These are phyloP conservation scores for Mactromeris polynyma DNA, from an alignment of 2,888 invertebrate genomes.

Conservation along the genomic window DNA sequence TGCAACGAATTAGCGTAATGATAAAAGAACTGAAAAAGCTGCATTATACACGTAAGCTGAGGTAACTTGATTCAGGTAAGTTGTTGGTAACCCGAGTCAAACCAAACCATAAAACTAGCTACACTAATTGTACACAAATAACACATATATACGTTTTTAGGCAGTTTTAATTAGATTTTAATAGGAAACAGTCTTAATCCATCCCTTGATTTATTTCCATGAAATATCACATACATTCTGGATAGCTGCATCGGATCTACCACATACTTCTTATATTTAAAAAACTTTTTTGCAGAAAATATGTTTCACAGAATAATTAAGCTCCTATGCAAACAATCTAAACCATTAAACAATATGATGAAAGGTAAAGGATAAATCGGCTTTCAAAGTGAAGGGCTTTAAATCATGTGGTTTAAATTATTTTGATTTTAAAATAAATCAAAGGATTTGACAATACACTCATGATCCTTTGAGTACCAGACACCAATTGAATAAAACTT, in stretches of 20 bases:
- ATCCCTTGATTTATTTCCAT: not conserved
- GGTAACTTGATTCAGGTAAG: not conserved
- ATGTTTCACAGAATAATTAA: not conserved
- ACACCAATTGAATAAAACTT: constrained; percentile 5
- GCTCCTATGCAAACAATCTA: too few relatives aligned
- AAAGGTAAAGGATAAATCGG: not conserved
- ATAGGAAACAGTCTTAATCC: not conserved
- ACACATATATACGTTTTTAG: not conserved
- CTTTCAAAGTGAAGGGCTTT: not conserved
- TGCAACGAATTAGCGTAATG: not conserved
- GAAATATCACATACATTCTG: not conserved
- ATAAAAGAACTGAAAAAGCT: not conserved
- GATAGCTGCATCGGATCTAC: not conserved
- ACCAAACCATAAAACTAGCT: not conserved
- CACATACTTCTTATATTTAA: not conserved
- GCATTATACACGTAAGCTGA: not conserved
- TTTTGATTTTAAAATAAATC: constrained; percentile 3
- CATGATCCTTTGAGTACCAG: not conserved
- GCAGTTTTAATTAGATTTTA: not conserved
- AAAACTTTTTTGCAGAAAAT: not conserved
- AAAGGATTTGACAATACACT: not conserved
- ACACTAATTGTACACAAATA: not conserved
- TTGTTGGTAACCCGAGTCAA: not conserved
- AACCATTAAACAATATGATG: not conserved
- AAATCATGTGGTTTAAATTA: not conserved